A percentile compares a stretch with the other conserved stretches of the same genome.
Evolutionary conservation across 1,140 invertebrate genomes (phyloP).

Genomic region (Melitaea cinxia): DNA sequence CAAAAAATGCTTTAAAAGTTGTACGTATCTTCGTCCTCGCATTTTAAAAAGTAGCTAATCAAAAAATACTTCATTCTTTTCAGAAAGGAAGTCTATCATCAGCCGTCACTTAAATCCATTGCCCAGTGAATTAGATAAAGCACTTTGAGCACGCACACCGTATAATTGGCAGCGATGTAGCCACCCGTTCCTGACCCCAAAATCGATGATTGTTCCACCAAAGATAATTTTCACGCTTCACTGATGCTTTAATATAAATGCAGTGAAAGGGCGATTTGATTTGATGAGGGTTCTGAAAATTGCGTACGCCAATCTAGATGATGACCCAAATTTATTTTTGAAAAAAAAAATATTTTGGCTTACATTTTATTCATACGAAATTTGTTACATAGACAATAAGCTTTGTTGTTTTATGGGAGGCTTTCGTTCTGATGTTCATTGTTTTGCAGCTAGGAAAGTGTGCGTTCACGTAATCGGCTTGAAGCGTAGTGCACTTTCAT

Average conservation of each 20-base stretch:
- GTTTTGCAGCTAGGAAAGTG: conserved; percentile 23
- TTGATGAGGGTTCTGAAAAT: conserved; percentile 37
- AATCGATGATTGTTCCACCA: conserved; percentile 41
- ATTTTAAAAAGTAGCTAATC: background rate
- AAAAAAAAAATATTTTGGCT: background rate
- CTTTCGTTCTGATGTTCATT: conserved; percentile 32
- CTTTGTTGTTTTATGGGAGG: conserved; percentile 34
- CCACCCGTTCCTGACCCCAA: conserved; percentile 25
- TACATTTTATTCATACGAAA: conserved; percentile 11
- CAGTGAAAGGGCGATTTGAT: conserved; percentile 29
- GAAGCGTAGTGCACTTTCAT: conserved; percentile 36
- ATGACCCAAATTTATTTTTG: conserved; percentile 1
- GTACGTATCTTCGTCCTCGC: too few relatives aligned
- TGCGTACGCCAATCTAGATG: conserved; percentile 15
- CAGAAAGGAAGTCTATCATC: conserved; percentile 13
- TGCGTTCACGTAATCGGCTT: conserved; percentile 41
- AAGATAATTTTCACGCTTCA: conserved; percentile 47
- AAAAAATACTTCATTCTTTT: background rate
- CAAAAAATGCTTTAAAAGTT: too few relatives aligned
- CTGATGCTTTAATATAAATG: conserved; percentile 38
- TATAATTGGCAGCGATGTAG: conserved; percentile 37
- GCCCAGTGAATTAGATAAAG: conserved; percentile 30
- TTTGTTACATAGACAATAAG: conserved; percentile 34
- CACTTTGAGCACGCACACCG: conserved; percentile 24
- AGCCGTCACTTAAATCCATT: conserved; percentile 23